Evolutionary conservation across 2,113 vertebrate genomes (phyloP), one percentile per base, ranked within the genome.

Genomic region (Colius striatus): DNA sequence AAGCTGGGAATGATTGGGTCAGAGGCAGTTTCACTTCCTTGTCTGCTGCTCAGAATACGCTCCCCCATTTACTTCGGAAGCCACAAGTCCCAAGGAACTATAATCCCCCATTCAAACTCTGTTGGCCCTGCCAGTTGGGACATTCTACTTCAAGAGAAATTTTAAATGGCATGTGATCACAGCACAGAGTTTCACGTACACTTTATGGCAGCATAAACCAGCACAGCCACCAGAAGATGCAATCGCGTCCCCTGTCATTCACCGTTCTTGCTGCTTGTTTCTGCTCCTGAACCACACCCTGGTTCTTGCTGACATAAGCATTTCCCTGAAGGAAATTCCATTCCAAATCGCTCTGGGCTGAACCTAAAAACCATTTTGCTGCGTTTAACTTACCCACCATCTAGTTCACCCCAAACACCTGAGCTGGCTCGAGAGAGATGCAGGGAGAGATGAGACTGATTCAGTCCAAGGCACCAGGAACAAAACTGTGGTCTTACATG

Each of bases 291-390:
- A 84, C 95, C 96, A 96, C 96, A 53, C 94, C 91, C 89, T 51
- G 41, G 34, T 81, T 93, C 86, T 53, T 96, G 96, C 95, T 94
- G 76, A 73, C 61, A 82, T 96, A 94, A 96, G 92, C 96, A 90
- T 21, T 93, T 95, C 80, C 70, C 77, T 92, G 57, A 96, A 89
- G 86, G 61, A 87, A 92, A 87, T 66, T 25, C 89, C 43, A 55
- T 55, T 36, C 68, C 16, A 92, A 90, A 90, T 93, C 63, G 76
- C 38, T 71, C 34, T 81, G 55, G 61, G 86, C 43, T 94, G 61
- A 93, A 82, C 65, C 47, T 61, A 75, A 62, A 45, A 79, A 74
- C 18, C 34, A 45, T 25, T 93, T 41, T 77, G 34, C 55, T 66
- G 78, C 1, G 0, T 74, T 67, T 65, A 89, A 67, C 32, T 68